phyloP scores from a whole-genome alignment of 2,888 invertebrate species.

The Tetramorium bicarinatum region DNA sequence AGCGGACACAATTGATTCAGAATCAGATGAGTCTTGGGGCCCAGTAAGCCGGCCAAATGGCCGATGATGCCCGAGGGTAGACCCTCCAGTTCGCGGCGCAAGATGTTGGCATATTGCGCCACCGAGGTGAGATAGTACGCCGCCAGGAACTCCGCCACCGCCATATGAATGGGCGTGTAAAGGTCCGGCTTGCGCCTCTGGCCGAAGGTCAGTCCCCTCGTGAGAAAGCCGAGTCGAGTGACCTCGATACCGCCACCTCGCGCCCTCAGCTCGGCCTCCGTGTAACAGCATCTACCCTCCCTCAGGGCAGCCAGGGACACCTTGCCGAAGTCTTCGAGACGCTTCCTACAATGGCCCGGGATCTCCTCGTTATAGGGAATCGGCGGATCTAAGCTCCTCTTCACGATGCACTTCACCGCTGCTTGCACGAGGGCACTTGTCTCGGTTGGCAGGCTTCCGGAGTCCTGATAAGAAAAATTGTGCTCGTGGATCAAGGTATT shows the following conservation, averaged over 20 bases:
- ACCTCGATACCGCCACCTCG: constrained; percentile 85
- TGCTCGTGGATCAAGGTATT: not conserved
- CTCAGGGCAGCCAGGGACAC: constrained; percentile 87
- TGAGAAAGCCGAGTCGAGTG: constrained; percentile 86
- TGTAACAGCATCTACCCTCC: constrained; percentile 87
- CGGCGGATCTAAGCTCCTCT: constrained; percentile 84
- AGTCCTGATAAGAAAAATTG: constrained; percentile 71
- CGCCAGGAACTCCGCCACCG: constrained; percentile 87
- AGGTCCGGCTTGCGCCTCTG: constrained; percentile 86
- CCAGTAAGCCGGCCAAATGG: constrained; percentile 87
- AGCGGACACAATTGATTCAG: constrained; percentile 87
- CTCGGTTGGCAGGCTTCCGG: constrained; percentile 83
- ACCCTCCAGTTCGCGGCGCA: constrained; percentile 87
- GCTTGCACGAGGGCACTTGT: constrained; percentile 84
- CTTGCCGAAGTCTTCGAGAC: constrained; percentile 87
- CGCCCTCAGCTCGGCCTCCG: constrained; percentile 87
- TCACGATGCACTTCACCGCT: constrained; percentile 86
- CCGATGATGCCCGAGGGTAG: constrained; percentile 86
- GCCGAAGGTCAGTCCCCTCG: constrained; percentile 85
- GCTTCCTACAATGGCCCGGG: constrained; percentile 86
- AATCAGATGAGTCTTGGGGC: constrained; percentile 87
- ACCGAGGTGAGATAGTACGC: constrained; percentile 88
- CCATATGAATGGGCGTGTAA: constrained; percentile 87
- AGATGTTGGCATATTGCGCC: constrained; percentile 87
- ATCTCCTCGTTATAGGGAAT: constrained; percentile 82